Conservation (phyloP, 2,888 invertebrate species). For the Helobdella robusta region DNA sequence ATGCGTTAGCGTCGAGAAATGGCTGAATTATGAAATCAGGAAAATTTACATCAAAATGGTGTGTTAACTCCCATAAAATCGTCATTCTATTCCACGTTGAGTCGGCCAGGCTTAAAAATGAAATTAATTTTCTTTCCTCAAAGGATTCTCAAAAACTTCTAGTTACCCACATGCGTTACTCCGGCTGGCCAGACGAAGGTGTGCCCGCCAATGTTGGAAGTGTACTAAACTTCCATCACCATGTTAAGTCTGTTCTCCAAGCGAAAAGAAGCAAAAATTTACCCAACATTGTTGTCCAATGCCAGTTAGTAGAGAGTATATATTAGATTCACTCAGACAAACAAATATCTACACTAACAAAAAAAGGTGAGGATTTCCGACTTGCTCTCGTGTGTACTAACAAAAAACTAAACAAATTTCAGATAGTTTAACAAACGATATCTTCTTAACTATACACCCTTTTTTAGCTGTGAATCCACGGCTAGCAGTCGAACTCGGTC, state of each 20-base stretch:
- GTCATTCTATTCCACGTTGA: no score
- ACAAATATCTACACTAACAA: no score
- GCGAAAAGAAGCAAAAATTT: not conserved
- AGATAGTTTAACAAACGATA: no score
- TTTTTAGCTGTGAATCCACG: no score
- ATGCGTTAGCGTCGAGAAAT: not conserved
- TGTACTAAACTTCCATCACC: constrained; percentile 4
- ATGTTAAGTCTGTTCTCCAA: not conserved
- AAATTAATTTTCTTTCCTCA: no score
- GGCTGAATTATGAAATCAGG: not conserved
- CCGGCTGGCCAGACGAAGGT: not conserved
- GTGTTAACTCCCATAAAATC: no score
- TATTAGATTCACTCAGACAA: not conserved
- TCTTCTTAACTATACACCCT: no score
- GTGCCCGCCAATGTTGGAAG: constrained; percentile 6
- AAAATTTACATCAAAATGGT: not conserved
- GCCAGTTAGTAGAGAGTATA: constrained; percentile 20
- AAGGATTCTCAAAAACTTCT: not conserved
- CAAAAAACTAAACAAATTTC: not conserved
- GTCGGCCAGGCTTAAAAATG: no score
- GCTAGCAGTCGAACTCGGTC: no score
- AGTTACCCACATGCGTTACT: not conserved
- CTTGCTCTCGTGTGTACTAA: no score
- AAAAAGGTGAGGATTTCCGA: no score
- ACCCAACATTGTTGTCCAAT: constrained; percentile 18